Evolutionary conservation across 2,113 vertebrate species (phyloP).

Genomic region (Brachirus orientalis): DNA sequence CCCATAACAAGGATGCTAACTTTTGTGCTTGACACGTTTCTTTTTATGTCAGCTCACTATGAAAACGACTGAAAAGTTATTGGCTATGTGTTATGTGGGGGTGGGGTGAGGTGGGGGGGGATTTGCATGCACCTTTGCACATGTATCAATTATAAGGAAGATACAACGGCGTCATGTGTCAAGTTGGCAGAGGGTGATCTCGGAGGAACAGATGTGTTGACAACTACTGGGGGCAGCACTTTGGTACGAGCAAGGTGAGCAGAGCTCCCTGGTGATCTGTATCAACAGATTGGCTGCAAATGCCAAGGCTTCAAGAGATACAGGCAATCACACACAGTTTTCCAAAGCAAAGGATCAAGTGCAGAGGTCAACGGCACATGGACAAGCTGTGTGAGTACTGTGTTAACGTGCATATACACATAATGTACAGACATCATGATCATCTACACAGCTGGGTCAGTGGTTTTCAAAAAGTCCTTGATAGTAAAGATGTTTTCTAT

Average conservation of each 20-base stretch:
- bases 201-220: conserved; percentile 62
- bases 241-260: conserved; percentile 82
- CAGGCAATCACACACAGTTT: conserved; percentile 68
- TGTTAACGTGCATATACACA: conserved; percentile 77
- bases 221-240: conserved; percentile 77
- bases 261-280: conserved; percentile 69
- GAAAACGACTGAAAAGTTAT: conserved; percentile 52
- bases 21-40: conserved; percentile 72
- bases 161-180: conserved; percentile 50
- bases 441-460: conserved; percentile 70
- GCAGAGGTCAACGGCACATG: conserved; percentile 69
- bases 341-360: conserved; percentile 70
- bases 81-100: conserved; percentile 18
- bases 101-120: conserved; percentile 2
- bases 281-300: conserved; percentile 65
- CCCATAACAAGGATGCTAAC: conserved; percentile 69
- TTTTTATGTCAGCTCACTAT: conserved; percentile 46
- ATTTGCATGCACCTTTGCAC: conserved; percentile 38
- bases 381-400: conserved; percentile 71
- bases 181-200: conserved; percentile 69
- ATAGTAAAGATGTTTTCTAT: conserved; percentile 40
- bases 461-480: conserved; percentile 66
- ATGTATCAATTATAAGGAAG: conserved; percentile 39
- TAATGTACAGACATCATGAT: conserved; percentile 74
- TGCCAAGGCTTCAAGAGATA: conserved; percentile 68